A percentile compares a stretch with the other conserved stretches of the same genome.
Evolutionary conservation across 2,888 invertebrate genomes (phyloP).

Genomic region (Chironomus riparius): DNA sequence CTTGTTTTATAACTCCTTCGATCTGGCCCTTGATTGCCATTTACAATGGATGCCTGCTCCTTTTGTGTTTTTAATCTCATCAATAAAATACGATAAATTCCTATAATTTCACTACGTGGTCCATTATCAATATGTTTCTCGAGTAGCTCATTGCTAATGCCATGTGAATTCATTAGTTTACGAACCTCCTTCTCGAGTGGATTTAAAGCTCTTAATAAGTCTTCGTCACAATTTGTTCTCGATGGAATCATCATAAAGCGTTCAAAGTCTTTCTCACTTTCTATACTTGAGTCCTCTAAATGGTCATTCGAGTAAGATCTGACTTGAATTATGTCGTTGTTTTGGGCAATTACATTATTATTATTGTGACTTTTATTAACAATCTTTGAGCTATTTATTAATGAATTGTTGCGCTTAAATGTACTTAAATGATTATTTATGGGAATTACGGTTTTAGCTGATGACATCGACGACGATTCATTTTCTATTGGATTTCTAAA

Average conservation of each 20-base stretch:
- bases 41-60: not conserved
- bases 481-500: constrained; percentile 40
- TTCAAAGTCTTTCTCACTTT: constrained; percentile 39
- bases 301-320: constrained; percentile 33
- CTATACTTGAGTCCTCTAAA: constrained; percentile 34
- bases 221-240: constrained; percentile 31
- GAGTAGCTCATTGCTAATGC: constrained; percentile 52
- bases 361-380: constrained; percentile 35
- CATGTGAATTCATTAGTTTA: constrained; percentile 47
- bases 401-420: constrained; percentile 26
- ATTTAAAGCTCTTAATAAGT: constrained; percentile 38
- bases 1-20: not conserved
- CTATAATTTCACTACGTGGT: constrained; percentile 55
- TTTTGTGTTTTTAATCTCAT: constrained; percentile 41
- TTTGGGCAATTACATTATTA: constrained; percentile 37
- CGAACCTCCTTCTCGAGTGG: constrained; percentile 47
- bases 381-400: constrained; percentile 25
- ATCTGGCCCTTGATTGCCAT: not conserved
- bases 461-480: not conserved
- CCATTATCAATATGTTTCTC: constrained; percentile 48
- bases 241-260: constrained; percentile 43
- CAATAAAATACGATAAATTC: constrained; percentile 60
- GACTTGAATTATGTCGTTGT: constrained; percentile 7
- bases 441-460: constrained; percentile 21
- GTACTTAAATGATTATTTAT: constrained; percentile 13